Evolutionary conservation across 2,888 invertebrate species (phyloP), one percentile per base, ranked within the genome.

Genomic region (Campoletis raptor): DNA sequence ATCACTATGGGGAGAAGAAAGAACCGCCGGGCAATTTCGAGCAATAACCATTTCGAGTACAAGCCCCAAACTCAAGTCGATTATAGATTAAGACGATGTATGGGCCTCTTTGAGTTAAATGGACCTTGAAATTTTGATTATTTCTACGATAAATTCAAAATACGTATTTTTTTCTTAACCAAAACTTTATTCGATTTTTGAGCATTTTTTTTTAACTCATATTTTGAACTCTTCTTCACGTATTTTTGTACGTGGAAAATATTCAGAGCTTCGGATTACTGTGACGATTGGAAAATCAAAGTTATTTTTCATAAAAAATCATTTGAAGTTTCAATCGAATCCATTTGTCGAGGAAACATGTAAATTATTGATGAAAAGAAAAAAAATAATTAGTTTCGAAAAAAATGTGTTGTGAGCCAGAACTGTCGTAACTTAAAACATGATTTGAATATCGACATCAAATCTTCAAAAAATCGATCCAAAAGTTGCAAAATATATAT

Each of bases 41-140:
- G 83, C 74, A 70, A 87, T 87, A 85, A 87, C 83, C 81, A 78
- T 87, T 85, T 83, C 36, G 40, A 79, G 45, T 77, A 85, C 83
- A 64, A 74, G 61, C 74, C 48, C 64, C 64, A 40, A 73, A 21
- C 52, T 70, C 61, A n/a, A 61, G 72, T 77, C 72, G 77, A 78
- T 74, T 67, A 81, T 64, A 36, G 42, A 48, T 15, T 52, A 67
- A 24, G 45, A 42, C 52, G n/a, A 70, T 48, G 64, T 52, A 74
- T 15, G 45, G 36, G 57, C 6, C 30, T 45, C 21, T 67, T n/a
- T 8, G 52, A 61, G 48, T 64, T 40, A 21, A 21, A 77, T 48
- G 57, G 45, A 21, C n/a, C 21, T 36, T 9, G 24, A 3, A 12
- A 57, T 30, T 57, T 57, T 21, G 10, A 57, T 57, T 24, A 57